Conservation (phyloP, 2,888 invertebrate species). For the Diachrysia chrysitis region DNA sequence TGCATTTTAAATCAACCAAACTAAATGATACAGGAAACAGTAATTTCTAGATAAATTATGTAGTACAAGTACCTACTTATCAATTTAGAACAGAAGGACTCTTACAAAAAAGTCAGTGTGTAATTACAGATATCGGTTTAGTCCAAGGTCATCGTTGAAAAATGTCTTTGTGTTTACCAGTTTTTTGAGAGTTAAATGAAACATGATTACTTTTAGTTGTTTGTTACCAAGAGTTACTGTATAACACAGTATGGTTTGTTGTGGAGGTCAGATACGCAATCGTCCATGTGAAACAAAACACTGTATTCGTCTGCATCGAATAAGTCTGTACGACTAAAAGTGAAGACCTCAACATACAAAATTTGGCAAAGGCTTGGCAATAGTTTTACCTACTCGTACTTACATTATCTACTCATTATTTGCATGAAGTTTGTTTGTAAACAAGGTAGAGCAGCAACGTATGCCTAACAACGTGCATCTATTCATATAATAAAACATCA, state of each 20-base stretch:
- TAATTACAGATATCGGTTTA: slow-evolving; percentile 7
- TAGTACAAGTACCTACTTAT: slow-evolving; percentile 13
- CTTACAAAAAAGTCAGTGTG: slow-evolving; percentile 19
- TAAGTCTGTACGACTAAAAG: not conserved
- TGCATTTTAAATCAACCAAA: slow-evolving; percentile 4
- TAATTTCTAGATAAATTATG: slow-evolving; percentile 17
- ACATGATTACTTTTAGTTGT: slow-evolving; percentile 17
- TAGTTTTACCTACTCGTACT: not conserved
- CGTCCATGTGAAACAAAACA: not conserved
- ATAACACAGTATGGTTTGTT: not conserved
- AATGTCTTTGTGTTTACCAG: slow-evolving; percentile 26
- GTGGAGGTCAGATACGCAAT: not conserved
- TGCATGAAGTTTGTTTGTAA: slow-evolving; percentile 10
- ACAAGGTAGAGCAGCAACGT: not conserved
- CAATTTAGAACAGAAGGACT: slow-evolving; percentile 20
- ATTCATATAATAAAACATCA: slow-evolving; percentile 5
- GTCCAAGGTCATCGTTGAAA: slow-evolving; percentile 40
- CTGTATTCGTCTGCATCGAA: not conserved
- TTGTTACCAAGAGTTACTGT: not conserved
- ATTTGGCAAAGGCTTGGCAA: not conserved
- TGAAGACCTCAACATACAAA: not conserved
- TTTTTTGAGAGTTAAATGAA: slow-evolving; percentile 34
- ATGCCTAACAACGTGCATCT: slow-evolving; percentile 9
- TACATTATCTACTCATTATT: not conserved
- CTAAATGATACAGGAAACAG: slow-evolving; percentile 32